These are phyloP conservation scores for Drosophila demipolita DNA, from an alignment of 2,888 invertebrate species.

Conservation along the genomic window DNA sequence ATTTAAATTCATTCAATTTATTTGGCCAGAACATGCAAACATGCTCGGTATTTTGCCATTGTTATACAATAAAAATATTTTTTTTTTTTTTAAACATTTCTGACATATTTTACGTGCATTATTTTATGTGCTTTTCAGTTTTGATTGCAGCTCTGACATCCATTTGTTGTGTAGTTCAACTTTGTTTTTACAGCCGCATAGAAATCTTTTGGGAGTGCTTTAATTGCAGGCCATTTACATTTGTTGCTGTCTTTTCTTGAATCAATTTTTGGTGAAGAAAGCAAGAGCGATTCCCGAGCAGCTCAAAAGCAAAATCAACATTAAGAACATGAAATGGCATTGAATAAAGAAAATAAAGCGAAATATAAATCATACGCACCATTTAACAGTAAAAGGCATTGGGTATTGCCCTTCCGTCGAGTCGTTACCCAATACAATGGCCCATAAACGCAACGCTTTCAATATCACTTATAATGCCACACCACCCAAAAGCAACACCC, in stretches of 20 bases:
- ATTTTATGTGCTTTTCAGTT: constrained; percentile 55
- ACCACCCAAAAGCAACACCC: constrained; percentile 1
- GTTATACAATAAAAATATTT: neutral
- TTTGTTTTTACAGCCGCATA: constrained; percentile 11
- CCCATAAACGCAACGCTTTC: constrained; percentile 74
- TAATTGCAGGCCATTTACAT: constrained; percentile 39
- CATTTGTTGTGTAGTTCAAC: constrained; percentile 61
- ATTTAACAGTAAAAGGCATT: constrained; percentile 75
- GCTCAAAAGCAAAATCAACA: constrained; percentile 23
- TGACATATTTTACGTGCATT: constrained; percentile 74
- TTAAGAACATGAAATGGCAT: constrained; percentile 44
- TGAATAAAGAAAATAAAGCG: constrained; percentile 60
- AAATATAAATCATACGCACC: constrained; percentile 82
- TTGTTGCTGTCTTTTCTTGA: constrained; percentile 2
- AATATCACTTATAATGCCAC: constrained; percentile 75
- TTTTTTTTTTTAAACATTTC: constrained; percentile 44
- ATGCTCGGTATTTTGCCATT: constrained; percentile 23
- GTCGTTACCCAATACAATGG: constrained; percentile 63
- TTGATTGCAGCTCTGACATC: constrained; percentile 47
- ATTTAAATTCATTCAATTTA: constrained; percentile 72
- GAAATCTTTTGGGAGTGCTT: constrained; percentile 11
- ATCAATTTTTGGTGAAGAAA: constrained; percentile 1
- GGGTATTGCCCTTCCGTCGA: constrained; percentile 45
- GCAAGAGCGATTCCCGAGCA: neutral
- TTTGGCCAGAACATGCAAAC: constrained; percentile 73